Evolutionary conservation across 2,888 invertebrate genomes (phyloP).

Genomic region (Meiosimyza platycephala): DNA sequence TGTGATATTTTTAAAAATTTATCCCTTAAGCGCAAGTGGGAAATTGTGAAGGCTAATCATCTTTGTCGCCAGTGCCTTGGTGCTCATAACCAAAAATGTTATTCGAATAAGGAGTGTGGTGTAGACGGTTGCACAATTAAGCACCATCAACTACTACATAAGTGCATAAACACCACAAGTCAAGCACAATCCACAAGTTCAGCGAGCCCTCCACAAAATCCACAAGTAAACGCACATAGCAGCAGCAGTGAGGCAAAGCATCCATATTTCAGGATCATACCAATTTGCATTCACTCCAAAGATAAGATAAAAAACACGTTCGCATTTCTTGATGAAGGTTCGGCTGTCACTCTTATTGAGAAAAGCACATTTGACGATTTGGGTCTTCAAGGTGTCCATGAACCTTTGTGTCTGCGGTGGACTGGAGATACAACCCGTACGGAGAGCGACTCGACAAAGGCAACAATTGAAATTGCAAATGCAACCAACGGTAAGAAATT

Average conservation of each 20-base stretch:
- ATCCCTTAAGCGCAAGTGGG: slow-evolving; percentile 10
- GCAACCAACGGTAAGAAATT: too few species aligned
- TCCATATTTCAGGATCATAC: slow-evolving; percentile 33
- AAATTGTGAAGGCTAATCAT: slow-evolving; percentile 13
- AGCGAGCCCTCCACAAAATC: too few species aligned
- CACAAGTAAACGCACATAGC: too few species aligned
- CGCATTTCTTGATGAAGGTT: slow-evolving; percentile 22
- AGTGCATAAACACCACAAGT: too few species aligned
- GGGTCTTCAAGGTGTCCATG: not conserved
- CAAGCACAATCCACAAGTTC: too few species aligned
- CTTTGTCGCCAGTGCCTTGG: slow-evolving; percentile 17
- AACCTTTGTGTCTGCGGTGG: slow-evolving; percentile 22
- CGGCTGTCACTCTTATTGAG: slow-evolving; percentile 5
- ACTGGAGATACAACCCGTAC: slow-evolving; percentile 25
- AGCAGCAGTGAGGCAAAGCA: slow-evolving; percentile 5
- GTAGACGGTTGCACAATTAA: too few species aligned
- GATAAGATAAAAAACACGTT: slow-evolving; percentile 25
- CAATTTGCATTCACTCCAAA: slow-evolving; percentile 19
- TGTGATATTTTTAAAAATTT: slow-evolving; percentile 17
- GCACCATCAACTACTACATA: too few species aligned
- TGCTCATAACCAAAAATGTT: too few species aligned
- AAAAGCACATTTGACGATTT: not conserved
- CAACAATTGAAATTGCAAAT: too few species aligned
- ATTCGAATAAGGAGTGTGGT: too few species aligned
- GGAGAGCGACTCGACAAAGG: too few species aligned